Conservation (phyloP, 2,888 invertebrate genomes). For the Drosophila merina region DNA sequence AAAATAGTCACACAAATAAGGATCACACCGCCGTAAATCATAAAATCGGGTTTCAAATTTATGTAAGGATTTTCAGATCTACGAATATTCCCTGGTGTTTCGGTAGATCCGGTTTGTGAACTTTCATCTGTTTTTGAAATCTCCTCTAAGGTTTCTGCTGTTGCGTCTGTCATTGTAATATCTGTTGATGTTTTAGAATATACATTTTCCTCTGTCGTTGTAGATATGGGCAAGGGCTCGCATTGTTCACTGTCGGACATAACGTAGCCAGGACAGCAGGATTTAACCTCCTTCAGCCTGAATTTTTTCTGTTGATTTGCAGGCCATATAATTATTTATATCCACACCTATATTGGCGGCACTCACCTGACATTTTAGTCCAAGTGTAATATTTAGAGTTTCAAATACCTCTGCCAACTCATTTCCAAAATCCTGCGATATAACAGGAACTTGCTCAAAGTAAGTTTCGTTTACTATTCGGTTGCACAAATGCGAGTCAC, state of each 20-base stretch:
- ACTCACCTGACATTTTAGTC: neutral
- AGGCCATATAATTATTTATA: neutral
- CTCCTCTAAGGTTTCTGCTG: neutral
- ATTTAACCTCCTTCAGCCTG: conserved; percentile 6
- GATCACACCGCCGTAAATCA: neutral
- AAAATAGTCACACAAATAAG: neutral
- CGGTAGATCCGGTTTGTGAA: neutral
- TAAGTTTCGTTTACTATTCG: conserved; percentile 12
- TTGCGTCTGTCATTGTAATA: neutral
- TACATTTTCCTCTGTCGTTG: neutral
- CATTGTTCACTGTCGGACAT: conserved; percentile 11
- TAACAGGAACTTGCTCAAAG: neutral
- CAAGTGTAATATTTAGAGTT: conserved; percentile 7
- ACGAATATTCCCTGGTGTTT: neutral
- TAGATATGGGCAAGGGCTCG: conserved; percentile 5
- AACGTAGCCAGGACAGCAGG: conserved; percentile 50
- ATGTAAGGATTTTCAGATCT: neutral
- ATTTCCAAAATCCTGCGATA: neutral
- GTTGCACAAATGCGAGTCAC: conserved; percentile 25
- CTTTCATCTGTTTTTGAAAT: neutral
- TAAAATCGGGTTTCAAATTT: neutral
- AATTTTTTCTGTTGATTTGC: conserved; percentile 37
- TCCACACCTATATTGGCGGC: neutral
- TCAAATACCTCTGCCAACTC: neutral
- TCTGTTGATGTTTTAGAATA: neutral